Conservation (phyloP, 2,888 invertebrate species). For the Eilema griseolum region DNA sequence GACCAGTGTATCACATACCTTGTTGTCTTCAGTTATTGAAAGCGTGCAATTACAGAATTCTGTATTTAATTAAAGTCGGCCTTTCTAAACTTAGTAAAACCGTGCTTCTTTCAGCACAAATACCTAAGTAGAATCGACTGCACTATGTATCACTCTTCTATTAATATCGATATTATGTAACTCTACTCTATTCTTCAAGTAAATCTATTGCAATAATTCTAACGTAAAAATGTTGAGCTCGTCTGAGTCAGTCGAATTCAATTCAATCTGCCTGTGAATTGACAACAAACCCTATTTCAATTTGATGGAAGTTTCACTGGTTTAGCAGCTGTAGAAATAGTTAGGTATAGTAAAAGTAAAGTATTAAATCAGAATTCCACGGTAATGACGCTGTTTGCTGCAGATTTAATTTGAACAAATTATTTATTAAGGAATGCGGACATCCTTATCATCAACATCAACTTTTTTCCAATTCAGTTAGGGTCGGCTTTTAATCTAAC, state of each 20-base stretch:
- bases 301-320: background rate
- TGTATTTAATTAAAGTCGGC: background rate
- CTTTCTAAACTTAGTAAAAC: background rate
- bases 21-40: background rate
- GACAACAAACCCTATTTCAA: background rate
- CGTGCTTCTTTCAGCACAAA: conserved; percentile 1
- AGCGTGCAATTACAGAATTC: background rate
- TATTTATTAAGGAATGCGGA: too few relatives aligned
- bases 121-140: too few relatives aligned
- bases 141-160: background rate
- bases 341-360: background rate
- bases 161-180: too few relatives aligned
- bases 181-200: too few relatives aligned
- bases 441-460: too few relatives aligned
- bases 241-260: background rate
- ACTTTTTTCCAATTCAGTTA: too few relatives aligned
- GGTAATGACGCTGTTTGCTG: too few relatives aligned
- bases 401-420: too few relatives aligned
- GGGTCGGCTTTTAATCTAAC: too few relatives aligned
- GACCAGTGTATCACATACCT: conserved; percentile 5
- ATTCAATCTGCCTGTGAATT: background rate
- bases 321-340: background rate
- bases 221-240: background rate
- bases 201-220: background rate
- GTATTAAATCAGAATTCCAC: background rate